Evolutionary conservation across 2,888 invertebrate species (phyloP), one percentile per base, ranked within the genome.

Genomic region (Tachina fera): DNA sequence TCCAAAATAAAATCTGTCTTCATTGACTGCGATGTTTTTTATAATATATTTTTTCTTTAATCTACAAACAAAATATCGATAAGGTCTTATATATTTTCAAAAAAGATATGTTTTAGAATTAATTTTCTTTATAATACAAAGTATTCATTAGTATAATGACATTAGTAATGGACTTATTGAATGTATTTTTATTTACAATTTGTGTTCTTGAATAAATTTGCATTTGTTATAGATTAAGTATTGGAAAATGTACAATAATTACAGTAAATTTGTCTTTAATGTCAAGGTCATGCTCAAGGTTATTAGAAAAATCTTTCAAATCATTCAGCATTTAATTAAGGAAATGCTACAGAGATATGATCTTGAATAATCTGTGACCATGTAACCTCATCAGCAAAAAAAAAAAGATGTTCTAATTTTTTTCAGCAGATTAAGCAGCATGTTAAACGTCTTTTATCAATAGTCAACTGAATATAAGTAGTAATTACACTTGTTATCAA

Each of bases 141-240:
- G 22, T 61, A 61, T 49, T 22, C 56, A 70, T 78, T 61, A 78
- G 56, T 61, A 13, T 70, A 78, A 70, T 70, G 70, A 43, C 41
- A 49, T n/a, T n/a, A 22, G 16, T 60, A 41, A 22, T 68, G 9
- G 10, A 1, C 49, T 51, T 70, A 61, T 70, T 45, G 53, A 16
- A 5, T 13, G 49, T 19, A 10, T 61, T 41, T 41, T 14, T 63
- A 11, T 63, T 22, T 16, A n/a, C 11, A 4, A n/a, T 63, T 8
- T 4, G 14, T 11, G 1, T 53, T 19, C 13, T 53, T 8, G 49
- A 68, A 49, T 39, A 47, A 47, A 67, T 67, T 67, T 67, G 47
- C 67, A 67, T 22, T 16, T 19, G 31, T 70, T 16, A 53, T 19
- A 53, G 22, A 70, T 70, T 51, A 51, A 53, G 53, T 39, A 49